Evolutionary conservation across 2,888 invertebrate genomes (phyloP).

Genomic region (Parnassius orleans): DNA sequence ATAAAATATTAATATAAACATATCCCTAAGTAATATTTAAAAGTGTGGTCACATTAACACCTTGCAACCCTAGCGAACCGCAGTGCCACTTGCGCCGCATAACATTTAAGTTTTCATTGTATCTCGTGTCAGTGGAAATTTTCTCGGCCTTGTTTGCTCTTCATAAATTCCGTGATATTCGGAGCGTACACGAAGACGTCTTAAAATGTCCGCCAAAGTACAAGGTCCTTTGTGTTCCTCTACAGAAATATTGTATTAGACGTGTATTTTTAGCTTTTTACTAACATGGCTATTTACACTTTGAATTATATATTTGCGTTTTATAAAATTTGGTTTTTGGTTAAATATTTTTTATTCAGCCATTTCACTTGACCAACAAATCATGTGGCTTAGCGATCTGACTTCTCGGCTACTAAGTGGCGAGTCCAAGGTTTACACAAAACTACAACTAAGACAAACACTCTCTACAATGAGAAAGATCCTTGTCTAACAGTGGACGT

Average conservation of each 20-base stretch:
- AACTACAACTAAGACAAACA: too few relatives aligned
- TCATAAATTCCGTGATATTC: constrained; percentile 21
- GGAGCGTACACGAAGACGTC: constrained; percentile 7
- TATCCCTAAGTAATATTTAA: not conserved
- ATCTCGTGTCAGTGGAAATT: constrained; percentile 38
- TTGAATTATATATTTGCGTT: constrained; percentile 6
- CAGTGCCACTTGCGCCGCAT: constrained; percentile 11
- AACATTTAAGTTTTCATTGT: constrained; percentile 39
- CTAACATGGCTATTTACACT: not conserved
- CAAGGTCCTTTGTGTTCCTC: constrained; percentile 19
- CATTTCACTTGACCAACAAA: too few relatives aligned
- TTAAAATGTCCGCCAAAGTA: constrained; percentile 14
- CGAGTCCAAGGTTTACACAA: too few relatives aligned
- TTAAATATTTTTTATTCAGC: too few relatives aligned
- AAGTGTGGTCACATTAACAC: not conserved
- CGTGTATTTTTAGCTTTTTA: constrained; percentile 8
- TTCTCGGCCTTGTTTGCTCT: constrained; percentile 32
- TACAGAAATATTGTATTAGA: constrained; percentile 11
- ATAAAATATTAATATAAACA: too few relatives aligned
- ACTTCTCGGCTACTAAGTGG: too few relatives aligned
- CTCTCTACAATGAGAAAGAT: too few relatives aligned
- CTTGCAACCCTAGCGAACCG: not conserved
- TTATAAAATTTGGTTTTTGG: not conserved
- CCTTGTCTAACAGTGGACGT: too few relatives aligned
- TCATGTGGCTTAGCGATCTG: too few relatives aligned